phyloP scores from a whole-genome alignment of 2,113 vertebrate genomes.

The Nothoprocta perdicaria region DNA sequence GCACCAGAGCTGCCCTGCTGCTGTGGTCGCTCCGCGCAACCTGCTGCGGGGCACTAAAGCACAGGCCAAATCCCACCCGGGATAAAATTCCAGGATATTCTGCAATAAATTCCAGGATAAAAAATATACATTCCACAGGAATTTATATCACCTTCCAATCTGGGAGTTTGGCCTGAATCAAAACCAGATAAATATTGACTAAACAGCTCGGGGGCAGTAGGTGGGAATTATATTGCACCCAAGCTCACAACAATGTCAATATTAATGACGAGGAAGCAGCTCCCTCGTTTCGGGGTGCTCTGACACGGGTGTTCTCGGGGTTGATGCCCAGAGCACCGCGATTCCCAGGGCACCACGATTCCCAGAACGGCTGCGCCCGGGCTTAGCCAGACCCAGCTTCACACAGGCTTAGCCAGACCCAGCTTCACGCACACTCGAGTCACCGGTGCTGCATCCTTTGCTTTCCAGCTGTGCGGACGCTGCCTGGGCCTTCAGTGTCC shows the following conservation, averaged over 20 bases:
- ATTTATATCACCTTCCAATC: neutral
- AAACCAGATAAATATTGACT: neutral
- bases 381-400: neutral
- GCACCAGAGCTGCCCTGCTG: neutral
- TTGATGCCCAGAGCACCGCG: neutral
- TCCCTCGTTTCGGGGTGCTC: neutral
- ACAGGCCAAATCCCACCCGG: neutral
- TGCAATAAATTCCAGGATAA: too few relatives aligned
- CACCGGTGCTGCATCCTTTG: neutral
- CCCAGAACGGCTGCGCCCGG: neutral
- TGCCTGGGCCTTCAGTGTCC: neutral
- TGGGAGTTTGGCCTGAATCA: neutral
- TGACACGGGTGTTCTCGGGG: neutral
- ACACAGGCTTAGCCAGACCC: neutral
- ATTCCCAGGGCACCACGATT: too few relatives aligned
- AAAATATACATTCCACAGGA: too few relatives aligned
- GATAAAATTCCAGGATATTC: too few relatives aligned
- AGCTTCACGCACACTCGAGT: neutral
- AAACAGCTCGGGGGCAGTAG: constrained; percentile 30
- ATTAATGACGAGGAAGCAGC: neutral
- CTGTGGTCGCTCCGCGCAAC: neutral
- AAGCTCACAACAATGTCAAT: neutral
- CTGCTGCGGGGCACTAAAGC: neutral
- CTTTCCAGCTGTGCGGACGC: neutral
- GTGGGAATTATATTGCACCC: neutral